Conservation (phyloP, 2,113 vertebrate genomes). For the Chlorodrepanis virens region DNA sequence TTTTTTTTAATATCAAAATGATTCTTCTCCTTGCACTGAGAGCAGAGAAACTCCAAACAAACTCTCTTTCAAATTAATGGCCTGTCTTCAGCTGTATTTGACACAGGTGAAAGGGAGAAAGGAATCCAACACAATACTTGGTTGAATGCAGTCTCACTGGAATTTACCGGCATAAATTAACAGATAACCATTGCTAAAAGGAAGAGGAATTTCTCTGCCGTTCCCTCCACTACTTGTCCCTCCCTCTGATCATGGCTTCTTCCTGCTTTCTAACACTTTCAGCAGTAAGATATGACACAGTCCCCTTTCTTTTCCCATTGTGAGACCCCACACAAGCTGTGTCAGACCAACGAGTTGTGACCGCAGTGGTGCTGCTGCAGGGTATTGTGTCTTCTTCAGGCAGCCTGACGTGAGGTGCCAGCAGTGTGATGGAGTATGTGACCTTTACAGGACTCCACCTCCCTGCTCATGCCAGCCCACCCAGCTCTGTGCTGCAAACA, state of each 20-base stretch:
- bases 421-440: slow-evolving; percentile 83
- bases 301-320: neutral
- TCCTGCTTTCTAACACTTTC: neutral
- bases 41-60: neutral
- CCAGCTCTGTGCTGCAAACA: slow-evolving; percentile 84
- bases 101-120: neutral
- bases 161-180: neutral
- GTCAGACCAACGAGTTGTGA: slow-evolving; percentile 68
- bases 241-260: neutral
- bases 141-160: neutral
- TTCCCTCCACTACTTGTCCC: neutral
- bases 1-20: neutral
- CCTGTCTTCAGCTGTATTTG: neutral
- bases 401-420: slow-evolving; percentile 78
- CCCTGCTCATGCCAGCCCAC: slow-evolving; percentile 80
- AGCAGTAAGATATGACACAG: neutral
- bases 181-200: neutral
- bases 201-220: neutral
- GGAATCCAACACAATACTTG: neutral
- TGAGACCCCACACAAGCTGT: slow-evolving; percentile 40
- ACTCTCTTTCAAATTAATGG: neutral
- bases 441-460: slow-evolving; percentile 86
- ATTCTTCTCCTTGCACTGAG: neutral
- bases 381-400: slow-evolving; percentile 83
- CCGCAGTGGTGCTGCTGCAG: slow-evolving; percentile 80